phyloP scores from a whole-genome alignment of 2,113 vertebrate genomes.

The Isichthys henryi region DNA sequence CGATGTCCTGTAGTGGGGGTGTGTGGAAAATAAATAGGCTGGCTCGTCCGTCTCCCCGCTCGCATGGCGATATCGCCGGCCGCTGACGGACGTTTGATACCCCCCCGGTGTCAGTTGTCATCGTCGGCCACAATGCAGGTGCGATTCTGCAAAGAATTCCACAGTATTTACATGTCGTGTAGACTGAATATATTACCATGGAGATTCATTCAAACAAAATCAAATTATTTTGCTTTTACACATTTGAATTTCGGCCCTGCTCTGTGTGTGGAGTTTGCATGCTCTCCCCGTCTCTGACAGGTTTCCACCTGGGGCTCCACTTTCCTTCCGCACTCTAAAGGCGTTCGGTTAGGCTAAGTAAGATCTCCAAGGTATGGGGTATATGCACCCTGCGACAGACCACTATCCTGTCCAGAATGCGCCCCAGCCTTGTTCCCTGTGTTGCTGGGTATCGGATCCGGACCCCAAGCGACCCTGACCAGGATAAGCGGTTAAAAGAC shows the following conservation, averaged over 20 bases:
- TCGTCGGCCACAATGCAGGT: background rate
- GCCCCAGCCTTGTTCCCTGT: background rate
- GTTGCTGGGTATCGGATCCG: background rate
- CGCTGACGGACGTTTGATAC: conserved; percentile 60
- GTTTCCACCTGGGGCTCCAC: background rate
- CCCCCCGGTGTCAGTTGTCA: background rate
- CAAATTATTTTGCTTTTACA: background rate
- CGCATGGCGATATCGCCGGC: conserved; percentile 35
- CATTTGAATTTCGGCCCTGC: background rate
- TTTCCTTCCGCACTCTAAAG: background rate
- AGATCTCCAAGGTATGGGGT: background rate
- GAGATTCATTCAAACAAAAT: background rate
- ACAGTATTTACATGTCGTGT: background rate
- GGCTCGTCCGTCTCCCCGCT: background rate
- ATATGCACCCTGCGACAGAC: background rate
- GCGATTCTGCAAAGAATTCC: background rate
- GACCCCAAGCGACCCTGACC: background rate
- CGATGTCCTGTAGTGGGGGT: background rate
- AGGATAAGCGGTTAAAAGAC: background rate
- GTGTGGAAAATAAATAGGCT: background rate
- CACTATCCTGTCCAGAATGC: background rate
- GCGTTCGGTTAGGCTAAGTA: background rate
- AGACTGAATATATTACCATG: background rate
- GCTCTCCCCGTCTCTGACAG: background rate
- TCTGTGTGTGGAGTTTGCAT: background rate